Conservation (phyloP, 2,888 invertebrate genomes). For the Pterostichus madidus region DNA sequence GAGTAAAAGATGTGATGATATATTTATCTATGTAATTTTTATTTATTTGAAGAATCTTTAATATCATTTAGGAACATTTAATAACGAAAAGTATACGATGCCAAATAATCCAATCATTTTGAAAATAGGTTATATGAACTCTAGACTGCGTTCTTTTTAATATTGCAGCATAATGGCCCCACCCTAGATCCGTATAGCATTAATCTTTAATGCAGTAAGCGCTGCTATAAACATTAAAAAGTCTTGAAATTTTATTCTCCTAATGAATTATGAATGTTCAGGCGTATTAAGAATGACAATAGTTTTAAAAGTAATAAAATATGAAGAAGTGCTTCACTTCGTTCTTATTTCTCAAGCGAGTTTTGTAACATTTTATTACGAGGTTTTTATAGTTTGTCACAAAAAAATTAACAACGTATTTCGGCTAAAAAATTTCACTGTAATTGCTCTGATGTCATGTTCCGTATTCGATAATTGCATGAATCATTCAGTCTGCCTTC, state of each 20-base stretch:
- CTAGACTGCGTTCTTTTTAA: too few species aligned
- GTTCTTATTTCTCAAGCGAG: constrained; percentile 8
- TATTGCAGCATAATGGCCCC: too few species aligned
- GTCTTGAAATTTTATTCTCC: constrained; percentile 44
- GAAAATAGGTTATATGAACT: too few species aligned
- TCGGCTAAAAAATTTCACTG: neutral
- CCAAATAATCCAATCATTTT: too few species aligned
- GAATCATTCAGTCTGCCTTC: too few species aligned
- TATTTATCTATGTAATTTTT: too few species aligned
- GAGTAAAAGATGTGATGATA: too few species aligned
- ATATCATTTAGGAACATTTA: too few species aligned
- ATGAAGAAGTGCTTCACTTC: constrained; percentile 6
- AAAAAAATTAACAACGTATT: constrained; percentile 21
- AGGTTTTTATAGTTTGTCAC: constrained; percentile 22
- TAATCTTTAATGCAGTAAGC: constrained; percentile 42
- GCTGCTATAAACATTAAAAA: constrained; percentile 46
- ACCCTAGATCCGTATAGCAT: neutral
- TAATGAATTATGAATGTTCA: constrained; percentile 49
- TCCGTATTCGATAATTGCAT: constrained; percentile 8
- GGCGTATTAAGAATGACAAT: constrained; percentile 47
- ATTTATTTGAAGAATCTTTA: too few species aligned
- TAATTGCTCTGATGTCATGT: neutral
- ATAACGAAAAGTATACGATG: too few species aligned
- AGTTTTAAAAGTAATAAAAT: constrained; percentile 51
- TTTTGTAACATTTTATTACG: constrained; percentile 2